phyloP scores from a whole-genome alignment of 2,888 invertebrate species.

The Cordylochernes scorpioides region DNA sequence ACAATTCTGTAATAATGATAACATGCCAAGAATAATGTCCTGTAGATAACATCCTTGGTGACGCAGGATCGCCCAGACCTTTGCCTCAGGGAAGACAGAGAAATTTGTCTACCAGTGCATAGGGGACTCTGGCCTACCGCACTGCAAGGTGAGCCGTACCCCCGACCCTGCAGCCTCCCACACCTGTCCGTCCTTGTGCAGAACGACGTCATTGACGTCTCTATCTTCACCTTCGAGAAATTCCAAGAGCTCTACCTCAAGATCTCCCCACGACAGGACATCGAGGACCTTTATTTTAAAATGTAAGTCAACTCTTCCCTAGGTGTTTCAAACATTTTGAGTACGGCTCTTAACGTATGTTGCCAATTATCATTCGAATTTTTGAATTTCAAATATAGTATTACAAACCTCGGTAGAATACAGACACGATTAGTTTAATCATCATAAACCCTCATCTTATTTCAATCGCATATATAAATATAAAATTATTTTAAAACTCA shows the following conservation, averaged over 20 bases:
- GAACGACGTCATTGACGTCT: conserved; percentile 79
- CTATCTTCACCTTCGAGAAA: conserved; percentile 92
- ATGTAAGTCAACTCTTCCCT: conserved; percentile 57
- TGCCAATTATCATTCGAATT: too few relatives aligned
- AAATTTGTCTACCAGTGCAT: conserved; percentile 90
- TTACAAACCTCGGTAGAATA: too few relatives aligned
- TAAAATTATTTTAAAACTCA: too few relatives aligned
- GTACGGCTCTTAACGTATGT: too few relatives aligned
- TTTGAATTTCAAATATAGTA: too few relatives aligned
- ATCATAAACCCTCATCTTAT: too few relatives aligned
- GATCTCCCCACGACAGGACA: conserved; percentile 94
- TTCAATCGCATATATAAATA: too few relatives aligned
- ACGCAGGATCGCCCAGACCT: conserved; percentile 73
- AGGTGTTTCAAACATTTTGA: too few relatives aligned
- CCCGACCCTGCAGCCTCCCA: neutral
- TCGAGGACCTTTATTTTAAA: conserved; percentile 81
- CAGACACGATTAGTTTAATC: too few relatives aligned
- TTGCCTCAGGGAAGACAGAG: conserved; percentile 95
- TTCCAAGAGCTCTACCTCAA: conserved; percentile 94
- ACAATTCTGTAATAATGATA: too few relatives aligned
- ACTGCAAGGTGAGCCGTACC: conserved; percentile 40
- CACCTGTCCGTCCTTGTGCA: conserved; percentile 19
- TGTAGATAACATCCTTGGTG: too few relatives aligned
- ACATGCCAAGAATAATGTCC: too few relatives aligned
- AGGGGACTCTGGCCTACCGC: conserved; percentile 69